phyloP scores from a whole-genome alignment of 2,888 invertebrate genomes.

The Archips xylosteana region DNA sequence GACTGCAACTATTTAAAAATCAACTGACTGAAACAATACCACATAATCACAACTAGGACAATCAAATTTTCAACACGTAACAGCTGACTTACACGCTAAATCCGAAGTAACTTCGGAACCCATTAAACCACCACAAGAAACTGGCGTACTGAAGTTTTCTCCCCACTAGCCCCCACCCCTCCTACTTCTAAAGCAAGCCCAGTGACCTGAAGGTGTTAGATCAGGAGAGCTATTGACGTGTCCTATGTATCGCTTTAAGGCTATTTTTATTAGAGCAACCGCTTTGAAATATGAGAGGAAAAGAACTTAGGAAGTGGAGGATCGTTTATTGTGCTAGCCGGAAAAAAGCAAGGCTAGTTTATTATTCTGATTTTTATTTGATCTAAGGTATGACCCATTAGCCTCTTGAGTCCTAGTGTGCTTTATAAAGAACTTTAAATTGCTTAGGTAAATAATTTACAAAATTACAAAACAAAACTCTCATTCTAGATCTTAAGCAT shows the following conservation, averaged over 20 bases:
- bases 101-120: slow-evolving; percentile 12
- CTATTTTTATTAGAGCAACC: background rate
- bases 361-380: too few species aligned
- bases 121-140: slow-evolving; percentile 33
- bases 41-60: background rate
- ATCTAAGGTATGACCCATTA: too few species aligned
- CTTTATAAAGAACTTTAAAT: too few species aligned
- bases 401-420: too few species aligned
- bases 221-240: slow-evolving; percentile 56
- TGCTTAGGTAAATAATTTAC: too few species aligned
- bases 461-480: too few species aligned
- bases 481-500: too few species aligned
- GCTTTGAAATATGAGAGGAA: background rate
- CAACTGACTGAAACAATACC: too few species aligned
- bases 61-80: background rate
- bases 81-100: slow-evolving; percentile 13
- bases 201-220: slow-evolving; percentile 62
- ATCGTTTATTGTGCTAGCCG: background rate
- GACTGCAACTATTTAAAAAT: too few species aligned
- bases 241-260: slow-evolving; percentile 36
- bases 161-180: slow-evolving; percentile 36
- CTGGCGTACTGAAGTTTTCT: slow-evolving; percentile 36
- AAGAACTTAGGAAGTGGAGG: background rate
- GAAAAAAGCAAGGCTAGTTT: too few species aligned
- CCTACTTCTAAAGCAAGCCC: slow-evolving; percentile 47